Base-by-base conservation (phyloP, 2,888 invertebrate species). In the Heteromyza rotundicornis region DNA sequence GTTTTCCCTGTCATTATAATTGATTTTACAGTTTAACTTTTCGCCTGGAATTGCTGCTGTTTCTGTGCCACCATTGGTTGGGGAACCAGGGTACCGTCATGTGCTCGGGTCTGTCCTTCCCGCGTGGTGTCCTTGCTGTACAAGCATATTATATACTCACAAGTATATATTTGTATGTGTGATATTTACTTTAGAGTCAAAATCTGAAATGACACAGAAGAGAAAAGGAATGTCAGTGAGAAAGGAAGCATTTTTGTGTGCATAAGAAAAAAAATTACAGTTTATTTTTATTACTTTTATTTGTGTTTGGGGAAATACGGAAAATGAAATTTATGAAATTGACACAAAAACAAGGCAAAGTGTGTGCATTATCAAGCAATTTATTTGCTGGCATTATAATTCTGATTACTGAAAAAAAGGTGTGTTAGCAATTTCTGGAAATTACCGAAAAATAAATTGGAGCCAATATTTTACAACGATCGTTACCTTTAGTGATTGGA, bases 1-100 rank as follows among this genome's bases (percentile, higher is more conserved):
- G 40, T 60, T 61, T 59, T 57, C 59, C 49, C 52, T 63, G 58
- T 59, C 57, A 40, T 62, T 62, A 64, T 65, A 66, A 68, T 68
- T 68, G 63, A 67, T 68, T 69, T 64, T 57, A 61, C 57, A 64
- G 57, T 64, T 64, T 59, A 64, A 64, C 55, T 62, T 64, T 64
- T 57, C 61, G 59, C 50, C 64, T n/a, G 56, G 32, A 61, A 49
- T 16, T 57, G 14, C 40, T n/a, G 40, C n/a, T n/a, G n/a, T n/a
- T n/a, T n/a, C n/a, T n/a, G n/a, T n/a, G n/a, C n/a, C 32, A 32
- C 5, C 32, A 12, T 32, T 32, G 12, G 32, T 32, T 5, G 12
- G 12, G 32, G 32, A 32, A 5, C 7, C 32, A 32, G 32, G 7
- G n/a, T 8, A 32, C 32, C 32, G 32, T 12, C 12, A 5, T 8